A percentile compares a stretch with the other conserved stretches of the same genome.
Conservation (phyloP, 2,888 invertebrate genomes). For the Micropterix aruncella region DNA sequence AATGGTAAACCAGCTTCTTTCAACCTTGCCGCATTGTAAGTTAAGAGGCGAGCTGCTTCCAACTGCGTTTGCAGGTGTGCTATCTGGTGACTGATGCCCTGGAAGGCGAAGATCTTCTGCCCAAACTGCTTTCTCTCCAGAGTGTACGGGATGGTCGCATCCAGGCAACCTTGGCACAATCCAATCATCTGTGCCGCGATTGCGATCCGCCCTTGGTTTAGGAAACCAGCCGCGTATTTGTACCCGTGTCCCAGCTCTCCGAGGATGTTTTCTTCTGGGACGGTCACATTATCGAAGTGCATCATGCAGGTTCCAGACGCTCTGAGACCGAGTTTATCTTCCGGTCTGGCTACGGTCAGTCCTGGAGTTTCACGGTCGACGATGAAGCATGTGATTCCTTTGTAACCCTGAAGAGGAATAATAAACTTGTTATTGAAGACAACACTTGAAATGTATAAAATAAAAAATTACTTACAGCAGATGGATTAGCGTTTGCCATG, state of each 20-base stretch:
- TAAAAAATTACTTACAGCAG: constrained; percentile 53
- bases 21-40: constrained; percentile 89
- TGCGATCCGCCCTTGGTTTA: constrained; percentile 88
- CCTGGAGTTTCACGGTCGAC: constrained; percentile 84
- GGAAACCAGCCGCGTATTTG: constrained; percentile 88
- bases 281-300: constrained; percentile 85
- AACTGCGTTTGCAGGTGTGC: constrained; percentile 78
- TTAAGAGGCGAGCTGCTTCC: constrained; percentile 77
- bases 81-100: constrained; percentile 94
- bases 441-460: too few species aligned
- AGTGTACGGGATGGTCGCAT: constrained; percentile 90
- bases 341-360: constrained; percentile 75
- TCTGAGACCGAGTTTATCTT: constrained; percentile 84
- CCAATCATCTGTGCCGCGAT: constrained; percentile 92
- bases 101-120: constrained; percentile 70
- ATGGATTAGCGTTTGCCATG: constrained; percentile 87
- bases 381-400: constrained; percentile 91
- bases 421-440: too few species aligned
- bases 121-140: constrained; percentile 92
- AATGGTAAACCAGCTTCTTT: constrained; percentile 74
- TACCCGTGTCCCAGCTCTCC: constrained; percentile 89
- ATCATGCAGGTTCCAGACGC: constrained; percentile 93
- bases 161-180: constrained; percentile 86
- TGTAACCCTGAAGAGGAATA: constrained; percentile 58
- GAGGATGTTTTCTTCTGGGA: constrained; percentile 69